Base-by-base conservation (phyloP, 2,888 invertebrate species). In the Smittia sp. region DNA sequence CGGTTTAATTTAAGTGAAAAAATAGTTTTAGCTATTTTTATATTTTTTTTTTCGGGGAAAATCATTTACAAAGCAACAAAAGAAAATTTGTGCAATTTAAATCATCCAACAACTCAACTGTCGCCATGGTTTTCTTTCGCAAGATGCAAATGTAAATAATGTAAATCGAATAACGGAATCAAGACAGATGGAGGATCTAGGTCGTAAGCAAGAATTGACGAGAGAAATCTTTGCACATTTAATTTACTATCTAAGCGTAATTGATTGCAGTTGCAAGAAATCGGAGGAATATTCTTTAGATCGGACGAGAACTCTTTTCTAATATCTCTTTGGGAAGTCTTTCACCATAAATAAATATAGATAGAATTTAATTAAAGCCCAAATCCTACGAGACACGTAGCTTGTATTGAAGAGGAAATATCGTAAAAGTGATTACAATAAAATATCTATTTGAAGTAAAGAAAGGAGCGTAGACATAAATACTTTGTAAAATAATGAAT, bases 281-380 rank as follows among this genome's bases (percentile, higher is more conserved):
- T 46, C 22, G 22, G 18, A 46, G 15, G n/a, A 15, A 46, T 3
- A 46, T 22, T 18, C 22, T 58, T 58, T 18, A 18, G n/a, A 20
- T 46, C 46, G n/a, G 46, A 15, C 15, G 46, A 46, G 46, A 46
- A 46, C 46, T 46, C 15, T 46, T 46, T 46, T 15, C 11, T 46
- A 22, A 20, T 20, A 22, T 58, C 22, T 20, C 9, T 58, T 58
- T 58, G 22, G 4, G 18, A 22, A n/a, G 6, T 58, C 58, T 22
- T 58, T 58, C 58, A 58, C 9, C 22, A 9, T 58, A 58, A 58
- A 58, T 58, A 18, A 58, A 41, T n/a, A 41, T 70, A 70, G 69
- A 52, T 70, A 70, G 69, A 70, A 68, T 70, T 25, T 70, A 70
- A 70, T 54, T 52, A n/a, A 70, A 54, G 25, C 69, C 27, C 69